Conservation (phyloP, 2,797 vertebrate genomes). For the Helicolenus hilgendorfi region DNA sequence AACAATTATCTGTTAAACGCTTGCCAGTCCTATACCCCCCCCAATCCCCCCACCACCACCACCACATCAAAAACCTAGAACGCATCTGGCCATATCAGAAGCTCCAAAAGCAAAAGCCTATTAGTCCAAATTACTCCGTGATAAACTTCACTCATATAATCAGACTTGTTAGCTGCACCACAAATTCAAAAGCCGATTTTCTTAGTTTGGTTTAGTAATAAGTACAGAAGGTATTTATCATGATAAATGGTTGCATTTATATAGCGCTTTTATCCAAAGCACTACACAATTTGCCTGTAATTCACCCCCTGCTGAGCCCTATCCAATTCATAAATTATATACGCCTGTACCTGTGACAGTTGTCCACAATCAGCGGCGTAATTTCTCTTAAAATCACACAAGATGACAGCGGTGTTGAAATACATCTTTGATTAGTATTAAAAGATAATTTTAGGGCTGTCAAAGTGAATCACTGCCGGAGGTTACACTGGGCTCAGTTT, state of each 20-base stretch:
- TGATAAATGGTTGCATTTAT: background rate
- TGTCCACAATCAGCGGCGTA: background rate
- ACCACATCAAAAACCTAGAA: background rate
- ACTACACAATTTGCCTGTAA: background rate
- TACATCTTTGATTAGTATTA: background rate
- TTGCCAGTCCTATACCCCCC: slow-evolving; percentile 6
- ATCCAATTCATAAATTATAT: background rate
- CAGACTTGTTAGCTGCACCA: background rate
- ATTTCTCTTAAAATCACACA: background rate
- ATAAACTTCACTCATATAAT: background rate
- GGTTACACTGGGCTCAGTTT: too few species aligned
- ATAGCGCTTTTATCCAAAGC: background rate
- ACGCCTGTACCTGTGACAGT: background rate
- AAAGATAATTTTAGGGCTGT: background rate
- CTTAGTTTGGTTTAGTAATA: background rate
- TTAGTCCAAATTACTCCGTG: background rate
- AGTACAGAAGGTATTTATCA: background rate
- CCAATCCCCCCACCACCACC: background rate
- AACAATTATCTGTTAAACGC: slow-evolving; percentile 67
- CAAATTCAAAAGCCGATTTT: background rate
- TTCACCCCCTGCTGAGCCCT: background rate
- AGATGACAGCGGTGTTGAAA: background rate
- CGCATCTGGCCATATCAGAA: slow-evolving; percentile 7
- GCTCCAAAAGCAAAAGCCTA: background rate
- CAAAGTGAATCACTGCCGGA: too few species aligned